Base-by-base conservation (phyloP, 2,113 vertebrate species). In the Pongo abelii region DNA sequence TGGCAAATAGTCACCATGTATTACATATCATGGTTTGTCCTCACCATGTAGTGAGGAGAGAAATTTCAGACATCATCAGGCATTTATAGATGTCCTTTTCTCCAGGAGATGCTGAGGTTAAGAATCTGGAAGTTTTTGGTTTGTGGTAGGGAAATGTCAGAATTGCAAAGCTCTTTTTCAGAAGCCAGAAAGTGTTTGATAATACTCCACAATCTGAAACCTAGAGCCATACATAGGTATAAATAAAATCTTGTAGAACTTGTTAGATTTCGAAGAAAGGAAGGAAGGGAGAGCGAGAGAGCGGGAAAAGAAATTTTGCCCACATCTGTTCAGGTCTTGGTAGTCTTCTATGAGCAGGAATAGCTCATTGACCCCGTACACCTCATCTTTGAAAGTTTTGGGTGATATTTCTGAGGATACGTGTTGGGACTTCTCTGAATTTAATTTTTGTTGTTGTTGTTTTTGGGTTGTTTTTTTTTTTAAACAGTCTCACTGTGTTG, bases 161-260 rank as follows among this genome's bases (percentile, higher is more conserved):
- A 88, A 95, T 93, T 57, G 35, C 3, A 59, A 50, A 85, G 52
- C 6, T 16, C 77, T 85, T 85, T 4, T 94, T 96, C 50, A 91
- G 11, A 91, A 96, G 48, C 48, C 52, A 96, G 55, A 75, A 88
- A 79, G 61, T 72, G 17, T 86, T 89, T 27, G 5, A 30, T 95
- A 72, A 91, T 78, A 40, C 8, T 78, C 20, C 25, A 40, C 8
- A 79, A 12, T 89, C 70, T 93, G 40, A 92, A 93, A 46, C 61
- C 27, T 84, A 97, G 32, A 93, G n/a, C 32, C 48, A 86, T 57
- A 6, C 13, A 4, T 52, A 85, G 20, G 30, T 81, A 35, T 80
- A 93, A 84, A 64, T 81, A 84, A 88, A 48, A 89, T 75, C 50
- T 95, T 75, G 8, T 1, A 14, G 84, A 87, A 75, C 40, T 84